Percentiles rank a stretch among this genome's conserved stretches.
Evolutionary conservation across 2,797 vertebrate species (phyloP).

Genomic region (Allobates femoralis): DNA sequence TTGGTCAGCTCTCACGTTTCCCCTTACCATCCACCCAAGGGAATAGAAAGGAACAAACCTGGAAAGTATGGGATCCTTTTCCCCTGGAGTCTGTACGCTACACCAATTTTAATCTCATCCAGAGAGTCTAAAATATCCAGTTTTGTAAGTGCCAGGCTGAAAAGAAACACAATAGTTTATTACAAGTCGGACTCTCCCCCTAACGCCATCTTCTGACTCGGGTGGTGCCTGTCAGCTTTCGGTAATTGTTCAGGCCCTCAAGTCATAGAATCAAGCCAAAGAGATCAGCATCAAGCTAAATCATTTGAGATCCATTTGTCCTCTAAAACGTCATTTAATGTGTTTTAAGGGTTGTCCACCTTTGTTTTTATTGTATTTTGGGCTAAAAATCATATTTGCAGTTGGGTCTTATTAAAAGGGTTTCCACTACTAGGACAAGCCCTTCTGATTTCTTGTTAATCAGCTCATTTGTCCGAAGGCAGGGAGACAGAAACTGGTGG

Average conservation of each 20-base stretch:
- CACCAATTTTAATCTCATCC: conserved; percentile 94
- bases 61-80: conserved; percentile 97
- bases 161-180: conserved; percentile 6
- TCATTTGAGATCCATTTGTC: background rate
- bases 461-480: no score
- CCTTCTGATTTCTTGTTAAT: no score
- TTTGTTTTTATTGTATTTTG: no score
- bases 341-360: no score
- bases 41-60: conserved; percentile 76
- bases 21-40: background rate
- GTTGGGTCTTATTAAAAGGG: no score
- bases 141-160: conserved; percentile 96
- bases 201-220: background rate
- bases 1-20: background rate
- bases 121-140: conserved; percentile 96
- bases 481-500: no score
- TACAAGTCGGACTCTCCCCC: background rate
- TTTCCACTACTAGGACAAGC: no score
- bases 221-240: background rate
- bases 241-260: background rate
- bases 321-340: background rate
- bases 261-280: background rate
- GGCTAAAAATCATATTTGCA: no score
- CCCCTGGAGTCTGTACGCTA: conserved; percentile 93
- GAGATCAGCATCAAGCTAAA: background rate